Evolutionary conservation across 1,140 invertebrate genomes (phyloP).

Genomic region (Macrostomum lignano): DNA sequence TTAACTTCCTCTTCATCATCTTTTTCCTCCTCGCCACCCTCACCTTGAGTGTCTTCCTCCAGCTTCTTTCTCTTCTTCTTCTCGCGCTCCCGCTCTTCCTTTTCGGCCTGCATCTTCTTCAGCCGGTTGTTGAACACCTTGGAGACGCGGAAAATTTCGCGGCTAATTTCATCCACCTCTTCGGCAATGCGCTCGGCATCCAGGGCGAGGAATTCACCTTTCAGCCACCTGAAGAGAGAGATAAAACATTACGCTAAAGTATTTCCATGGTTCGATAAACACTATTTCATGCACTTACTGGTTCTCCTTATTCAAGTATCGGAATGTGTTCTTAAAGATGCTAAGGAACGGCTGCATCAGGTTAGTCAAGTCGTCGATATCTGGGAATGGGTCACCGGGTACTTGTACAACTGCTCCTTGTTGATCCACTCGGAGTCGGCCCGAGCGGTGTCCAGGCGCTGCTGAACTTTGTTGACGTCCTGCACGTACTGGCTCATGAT

Average conservation of each 20-base stretch:
- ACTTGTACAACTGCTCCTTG: conserved; percentile 55
- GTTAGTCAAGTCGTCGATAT: conserved; percentile 35
- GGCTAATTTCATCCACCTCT: conserved; percentile 22
- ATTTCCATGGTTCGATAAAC: too few relatives aligned
- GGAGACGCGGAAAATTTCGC: conserved; percentile 44
- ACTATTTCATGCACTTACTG: too few relatives aligned
- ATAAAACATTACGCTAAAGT: too few relatives aligned
- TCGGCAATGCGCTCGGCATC: conserved; percentile 31
- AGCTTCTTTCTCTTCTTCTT: conserved; percentile 20
- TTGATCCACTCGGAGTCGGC: conserved; percentile 52
- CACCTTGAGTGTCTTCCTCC: conserved; percentile 37
- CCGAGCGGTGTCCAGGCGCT: conserved; percentile 41
- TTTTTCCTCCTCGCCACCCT: conserved; percentile 20
- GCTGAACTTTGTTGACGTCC: conserved; percentile 41
- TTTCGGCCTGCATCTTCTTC: conserved; percentile 17
- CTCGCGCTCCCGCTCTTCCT: conserved; percentile 18
- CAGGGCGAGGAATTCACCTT: conserved; percentile 57
- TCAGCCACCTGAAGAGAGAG: conserved; percentile 57
- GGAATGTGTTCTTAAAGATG: conserved; percentile 32
- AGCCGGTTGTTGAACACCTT: conserved; percentile 46
- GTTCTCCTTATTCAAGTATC: conserved; percentile 48
- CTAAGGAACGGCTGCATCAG: conserved; percentile 31
- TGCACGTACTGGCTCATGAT: conserved; percentile 30
- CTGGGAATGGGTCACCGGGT: conserved; percentile 41
- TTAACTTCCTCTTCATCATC: conserved; percentile 13